Evolutionary conservation across 2,113 vertebrate genomes (phyloP).

Genomic region (Oncorhynchus masou): DNA sequence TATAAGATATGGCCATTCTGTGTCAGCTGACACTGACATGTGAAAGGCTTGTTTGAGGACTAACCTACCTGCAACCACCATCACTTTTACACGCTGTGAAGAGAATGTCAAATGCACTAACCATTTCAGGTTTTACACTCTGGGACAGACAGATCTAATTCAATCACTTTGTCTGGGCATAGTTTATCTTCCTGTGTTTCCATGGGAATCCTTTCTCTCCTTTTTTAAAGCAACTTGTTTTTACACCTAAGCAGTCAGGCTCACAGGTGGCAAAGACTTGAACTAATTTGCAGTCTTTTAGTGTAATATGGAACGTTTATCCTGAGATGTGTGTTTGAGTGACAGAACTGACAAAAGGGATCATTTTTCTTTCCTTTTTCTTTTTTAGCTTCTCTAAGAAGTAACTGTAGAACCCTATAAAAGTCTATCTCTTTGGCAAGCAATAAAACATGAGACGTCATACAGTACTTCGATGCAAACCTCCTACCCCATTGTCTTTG

Average conservation of each 20-base stretch:
- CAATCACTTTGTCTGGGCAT: not conserved
- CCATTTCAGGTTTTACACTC: constrained; percentile 8
- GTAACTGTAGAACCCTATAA: not conserved
- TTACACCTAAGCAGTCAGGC: not conserved
- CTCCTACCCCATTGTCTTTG: not conserved
- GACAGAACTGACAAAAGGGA: constrained; percentile 57
- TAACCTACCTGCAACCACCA: not conserved
- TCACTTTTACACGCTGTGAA: not conserved
- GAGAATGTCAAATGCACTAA: constrained; percentile 35
- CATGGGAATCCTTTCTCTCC: not conserved
- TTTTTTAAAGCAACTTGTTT: not conserved
- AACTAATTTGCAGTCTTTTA: constrained; percentile 1
- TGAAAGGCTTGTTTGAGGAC: constrained; percentile 4
- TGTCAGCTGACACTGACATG: constrained; percentile 23
- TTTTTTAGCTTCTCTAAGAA: constrained; percentile 3
- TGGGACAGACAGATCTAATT: not conserved
- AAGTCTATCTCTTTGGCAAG: not conserved
- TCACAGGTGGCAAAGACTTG: constrained; percentile 8
- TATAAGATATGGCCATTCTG: constrained; percentile 6
- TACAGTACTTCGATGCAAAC: not conserved
- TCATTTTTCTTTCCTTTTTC: constrained; percentile 5
- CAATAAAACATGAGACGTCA: constrained; percentile 5
- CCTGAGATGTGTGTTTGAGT: constrained; percentile 6
- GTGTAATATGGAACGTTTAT: not conserved
- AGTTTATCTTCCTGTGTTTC: constrained; percentile 9